These are phyloP conservation scores for Colistium nudipinnis DNA, from an alignment of 2,113 vertebrate genomes.

Conservation along the genomic window DNA sequence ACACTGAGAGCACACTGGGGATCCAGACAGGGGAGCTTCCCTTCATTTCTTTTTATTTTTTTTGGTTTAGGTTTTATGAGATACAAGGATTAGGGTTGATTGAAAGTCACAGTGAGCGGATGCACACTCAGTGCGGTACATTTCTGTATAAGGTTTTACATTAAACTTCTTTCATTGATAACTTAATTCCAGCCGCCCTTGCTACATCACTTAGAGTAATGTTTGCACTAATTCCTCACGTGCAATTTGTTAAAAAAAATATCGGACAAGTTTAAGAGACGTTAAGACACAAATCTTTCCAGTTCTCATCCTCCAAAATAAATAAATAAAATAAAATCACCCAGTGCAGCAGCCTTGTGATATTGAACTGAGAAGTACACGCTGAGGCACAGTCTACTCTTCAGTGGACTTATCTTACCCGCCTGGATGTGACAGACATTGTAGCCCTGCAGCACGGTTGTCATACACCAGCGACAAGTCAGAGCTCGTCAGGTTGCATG, in stretches of 20 bases:
- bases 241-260: conserved; percentile 42
- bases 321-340: conserved; percentile 31
- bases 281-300: conserved; percentile 37
- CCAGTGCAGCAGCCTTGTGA: conserved; percentile 57
- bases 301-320: background rate
- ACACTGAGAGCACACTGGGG: conserved; percentile 81
- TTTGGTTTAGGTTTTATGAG: conserved; percentile 67
- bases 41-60: conserved; percentile 56
- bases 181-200: conserved; percentile 41
- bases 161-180: conserved; percentile 40
- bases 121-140: conserved; percentile 26
- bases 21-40: conserved; percentile 75
- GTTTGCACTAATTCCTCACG: conserved; percentile 26
- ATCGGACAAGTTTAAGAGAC: conserved; percentile 57
- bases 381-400: conserved; percentile 61
- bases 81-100: conserved; percentile 74
- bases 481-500: conserved; percentile 78
- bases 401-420: conserved; percentile 76
- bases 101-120: conserved; percentile 67
- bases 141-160: conserved; percentile 22
- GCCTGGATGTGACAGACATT: conserved; percentile 78
- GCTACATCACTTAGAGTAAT: conserved; percentile 17
- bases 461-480: conserved; percentile 75
- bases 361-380: conserved; percentile 72
- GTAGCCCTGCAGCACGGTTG: conserved; percentile 78